Evolutionary conservation across 2,797 vertebrate genomes (phyloP).

Genomic region (Heterohyrax brucei): DNA sequence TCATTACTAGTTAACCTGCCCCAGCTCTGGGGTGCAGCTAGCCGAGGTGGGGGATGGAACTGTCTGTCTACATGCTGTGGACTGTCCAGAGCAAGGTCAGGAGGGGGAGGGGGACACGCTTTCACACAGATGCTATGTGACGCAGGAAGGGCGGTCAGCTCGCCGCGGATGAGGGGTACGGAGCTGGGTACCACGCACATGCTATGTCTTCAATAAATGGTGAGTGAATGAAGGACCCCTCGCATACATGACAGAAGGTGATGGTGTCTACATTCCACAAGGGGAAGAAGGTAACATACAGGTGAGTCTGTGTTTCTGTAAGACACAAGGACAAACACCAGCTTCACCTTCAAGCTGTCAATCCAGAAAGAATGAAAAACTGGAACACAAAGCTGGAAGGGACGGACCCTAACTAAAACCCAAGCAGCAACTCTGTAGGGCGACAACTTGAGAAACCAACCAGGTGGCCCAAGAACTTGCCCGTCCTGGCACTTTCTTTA

Average conservation of each 20-base stretch:
- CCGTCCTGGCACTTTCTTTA: not conserved
- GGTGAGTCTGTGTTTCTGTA: not conserved
- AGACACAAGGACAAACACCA: not conserved
- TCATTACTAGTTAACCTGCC: no score
- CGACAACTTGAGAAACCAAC: not conserved
- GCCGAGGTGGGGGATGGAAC: not conserved
- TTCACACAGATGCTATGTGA: not conserved
- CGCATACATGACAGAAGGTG: not conserved
- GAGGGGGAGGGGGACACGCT: not conserved
- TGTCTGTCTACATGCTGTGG: not conserved
- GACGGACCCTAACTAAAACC: not conserved
- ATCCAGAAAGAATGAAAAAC: not conserved
- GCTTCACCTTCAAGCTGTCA: not conserved
- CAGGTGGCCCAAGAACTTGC: not conserved
- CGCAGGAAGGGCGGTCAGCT: not conserved
- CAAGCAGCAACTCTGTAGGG: not conserved
- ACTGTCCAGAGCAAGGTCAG: not conserved
- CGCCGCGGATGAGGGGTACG: not conserved
- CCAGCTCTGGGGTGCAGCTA: no score
- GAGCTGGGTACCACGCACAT: rapidly evolving
- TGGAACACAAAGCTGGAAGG: not conserved
- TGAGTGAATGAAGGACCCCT: not conserved
- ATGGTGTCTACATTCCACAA: not conserved
- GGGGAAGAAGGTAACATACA: no score
- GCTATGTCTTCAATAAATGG: not conserved